Evolutionary conservation across 2,888 invertebrate species (phyloP), one percentile per base, ranked within the genome.

Genomic region (Ectemnius continuus): DNA sequence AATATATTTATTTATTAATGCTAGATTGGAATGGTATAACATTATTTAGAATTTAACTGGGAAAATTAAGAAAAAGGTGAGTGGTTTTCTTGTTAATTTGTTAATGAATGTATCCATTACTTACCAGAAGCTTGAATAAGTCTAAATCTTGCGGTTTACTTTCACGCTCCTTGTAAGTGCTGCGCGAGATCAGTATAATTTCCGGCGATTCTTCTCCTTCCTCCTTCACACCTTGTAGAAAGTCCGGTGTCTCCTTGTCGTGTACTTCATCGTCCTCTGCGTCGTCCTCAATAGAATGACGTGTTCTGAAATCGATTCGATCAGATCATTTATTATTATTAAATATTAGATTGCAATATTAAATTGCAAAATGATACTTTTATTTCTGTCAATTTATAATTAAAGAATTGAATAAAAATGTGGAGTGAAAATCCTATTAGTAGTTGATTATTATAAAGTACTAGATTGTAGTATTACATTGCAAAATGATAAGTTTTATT

Each of bases 101-200:
- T 23, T 23, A 23, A 23, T 23, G 23, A 23, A 23, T 23, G 23
- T 23, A 23, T 23, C 2, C 5, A 36, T 0, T 16, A 46, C 56
- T 81, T 73, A 86, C 87, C 87, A 87, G 76, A 67, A 86, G 75
- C 68, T 86, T 83, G 59, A 83, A 78, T 67, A 84, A 67, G 14
- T 78, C 78, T 18, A 85, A 59, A 48, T 82, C 82, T 48, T 69
- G 82, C 11, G 73, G 64, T 56, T 75, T 75, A 56, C 76, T 75
- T 16, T 71, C 75, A 16, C 70, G 74, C 46, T 79, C 70, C 36
- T 77, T 60, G 46, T 80, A 74, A 5, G 79, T 79, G n/a, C 73
- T 76, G 16, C 61, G 68, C 23, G 85, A 71, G 58, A 84, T 74
- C 67, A 85, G 62, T 4, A 86, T 56, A 46, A 84, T 70, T 47